Evolutionary conservation across 2,888 invertebrate species (phyloP).

Genomic region (Scelioninae gen. 1): DNA sequence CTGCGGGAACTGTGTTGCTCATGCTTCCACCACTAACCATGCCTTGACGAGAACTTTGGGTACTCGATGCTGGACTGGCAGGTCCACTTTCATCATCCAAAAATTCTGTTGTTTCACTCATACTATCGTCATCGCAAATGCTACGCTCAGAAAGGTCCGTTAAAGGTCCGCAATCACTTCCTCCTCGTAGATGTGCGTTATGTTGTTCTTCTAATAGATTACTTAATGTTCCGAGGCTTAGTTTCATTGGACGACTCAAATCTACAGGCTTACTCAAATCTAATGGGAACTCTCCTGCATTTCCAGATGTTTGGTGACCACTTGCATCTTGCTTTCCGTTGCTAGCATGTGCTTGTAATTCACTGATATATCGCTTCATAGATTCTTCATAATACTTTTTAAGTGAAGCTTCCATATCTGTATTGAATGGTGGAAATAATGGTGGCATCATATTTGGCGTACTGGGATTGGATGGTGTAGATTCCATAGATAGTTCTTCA

Average conservation of each 20-base stretch:
- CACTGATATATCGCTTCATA: constrained; percentile 94
- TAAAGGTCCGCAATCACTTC: constrained; percentile 87
- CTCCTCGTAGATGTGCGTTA: constrained; percentile 85
- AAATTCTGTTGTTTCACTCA: constrained; percentile 93
- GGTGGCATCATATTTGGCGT: constrained; percentile 92
- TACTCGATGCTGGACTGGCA: constrained; percentile 90
- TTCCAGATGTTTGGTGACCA: constrained; percentile 76
- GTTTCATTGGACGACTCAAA: constrained; percentile 90
- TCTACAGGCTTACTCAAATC: constrained; percentile 94
- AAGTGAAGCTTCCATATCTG: constrained; percentile 93
- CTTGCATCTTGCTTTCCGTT: constrained; percentile 86
- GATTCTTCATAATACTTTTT: constrained; percentile 96
- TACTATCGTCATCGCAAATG: constrained; percentile 90
- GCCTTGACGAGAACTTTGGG: constrained; percentile 87
- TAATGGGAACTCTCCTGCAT: constrained; percentile 89
- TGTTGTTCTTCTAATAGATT: constrained; percentile 82
- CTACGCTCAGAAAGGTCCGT: constrained; percentile 88
- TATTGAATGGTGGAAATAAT: constrained; percentile 90
- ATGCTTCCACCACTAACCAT: constrained; percentile 73
- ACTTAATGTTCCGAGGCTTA: constrained; percentile 82
- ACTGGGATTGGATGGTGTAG: constrained; percentile 90
- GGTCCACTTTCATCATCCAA: constrained; percentile 91
- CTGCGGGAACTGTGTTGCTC: constrained; percentile 89
- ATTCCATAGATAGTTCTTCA: constrained; percentile 92
- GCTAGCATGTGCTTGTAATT: constrained; percentile 90